Base-by-base conservation (phyloP, 2,888 invertebrate genomes). In the Drosophila helvetica region DNA sequence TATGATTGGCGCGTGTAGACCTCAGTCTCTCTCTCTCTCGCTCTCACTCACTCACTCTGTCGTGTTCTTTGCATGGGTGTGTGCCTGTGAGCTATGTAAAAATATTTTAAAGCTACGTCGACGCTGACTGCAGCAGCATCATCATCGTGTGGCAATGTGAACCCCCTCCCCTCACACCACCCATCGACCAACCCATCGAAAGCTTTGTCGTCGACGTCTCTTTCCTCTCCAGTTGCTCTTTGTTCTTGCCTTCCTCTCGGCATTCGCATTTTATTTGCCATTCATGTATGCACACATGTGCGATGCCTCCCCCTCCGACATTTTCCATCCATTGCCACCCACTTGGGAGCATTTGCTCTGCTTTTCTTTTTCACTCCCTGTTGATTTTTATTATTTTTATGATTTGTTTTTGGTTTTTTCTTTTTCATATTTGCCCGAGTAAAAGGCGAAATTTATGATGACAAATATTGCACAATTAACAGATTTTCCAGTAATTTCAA, bases 61-160 rank as follows among this genome's bases (percentile, higher is more conserved):
- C 1, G 33, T 38, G 22, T 22, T 38, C 33, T 38, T 38, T 38
- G 61, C 10, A 19, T 43, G 60, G 10, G 25, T 50, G 52, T 55
- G 46, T 60, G 12, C 60, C 42, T 42, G 42, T 53, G 68, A 25
- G 73, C 88, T 84, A 84, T 88, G 83, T 88, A 88, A 84, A 88
- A 84, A 83, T 88, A 88, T 88, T 84, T 84, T 84, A 84, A 88
- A 88, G 87, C 88, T 88, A 54, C 86, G 83, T 61, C 80, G 86
- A 71, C 88, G 89, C 65, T 74, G 87, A 78, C 84, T 72, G 70
- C 74, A 66, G 73, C 87, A 56, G 63, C 73, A 54, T 1, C 38
- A 38, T 38, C 15, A 38, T 15, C 33, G 33, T 15, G 25, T 48
- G 19, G 18, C 22, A 22, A 4, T 5, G 22, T 5, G 22, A 19